These are phyloP conservation scores for Diachasmimorpha longicaudata DNA, from an alignment of 1,140 invertebrate species.

Conservation along the genomic window DNA sequence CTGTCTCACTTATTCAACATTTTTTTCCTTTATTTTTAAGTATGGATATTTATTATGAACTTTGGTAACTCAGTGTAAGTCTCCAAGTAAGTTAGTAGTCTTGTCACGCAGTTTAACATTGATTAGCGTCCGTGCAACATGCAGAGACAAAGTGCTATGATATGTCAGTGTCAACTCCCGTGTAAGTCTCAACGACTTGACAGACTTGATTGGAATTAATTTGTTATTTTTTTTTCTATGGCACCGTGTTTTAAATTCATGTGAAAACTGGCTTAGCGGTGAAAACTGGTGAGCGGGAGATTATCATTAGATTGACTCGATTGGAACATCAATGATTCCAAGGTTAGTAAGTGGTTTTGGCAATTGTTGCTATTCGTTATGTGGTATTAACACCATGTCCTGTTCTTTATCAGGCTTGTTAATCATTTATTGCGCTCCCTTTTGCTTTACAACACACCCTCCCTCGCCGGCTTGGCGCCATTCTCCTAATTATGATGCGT, in stretches of 20 bases:
- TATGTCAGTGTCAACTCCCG: slow-evolving; percentile 26
- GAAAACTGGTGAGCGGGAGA: background rate
- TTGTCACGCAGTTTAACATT: slow-evolving; percentile 29
- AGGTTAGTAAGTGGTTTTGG: too few species aligned
- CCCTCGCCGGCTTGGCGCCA: background rate
- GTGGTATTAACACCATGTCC: slow-evolving; percentile 43
- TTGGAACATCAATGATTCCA: too few species aligned
- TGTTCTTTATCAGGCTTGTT: slow-evolving; percentile 46
- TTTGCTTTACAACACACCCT: background rate
- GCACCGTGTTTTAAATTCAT: background rate
- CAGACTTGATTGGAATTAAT: background rate
- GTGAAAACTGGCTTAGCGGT: background rate
- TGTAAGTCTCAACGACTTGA: background rate
- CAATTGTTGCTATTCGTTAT: background rate
- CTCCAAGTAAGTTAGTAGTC: slow-evolving; percentile 28
- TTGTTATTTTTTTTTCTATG: background rate
- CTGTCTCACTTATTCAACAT: background rate
- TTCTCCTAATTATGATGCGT: background rate
- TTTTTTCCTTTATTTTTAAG: background rate
- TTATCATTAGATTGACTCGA: too few species aligned
- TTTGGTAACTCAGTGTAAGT: background rate
- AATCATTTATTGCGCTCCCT: slow-evolving; percentile 37
- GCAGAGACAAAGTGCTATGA: slow-evolving; percentile 29
- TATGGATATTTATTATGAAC: background rate
- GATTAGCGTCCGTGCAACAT: slow-evolving; percentile 29